A percentile compares a stretch with the other conserved stretches of the same genome.
Conservation (phyloP, 2,113 vertebrate genomes). For the Ictalurus punctatus region DNA sequence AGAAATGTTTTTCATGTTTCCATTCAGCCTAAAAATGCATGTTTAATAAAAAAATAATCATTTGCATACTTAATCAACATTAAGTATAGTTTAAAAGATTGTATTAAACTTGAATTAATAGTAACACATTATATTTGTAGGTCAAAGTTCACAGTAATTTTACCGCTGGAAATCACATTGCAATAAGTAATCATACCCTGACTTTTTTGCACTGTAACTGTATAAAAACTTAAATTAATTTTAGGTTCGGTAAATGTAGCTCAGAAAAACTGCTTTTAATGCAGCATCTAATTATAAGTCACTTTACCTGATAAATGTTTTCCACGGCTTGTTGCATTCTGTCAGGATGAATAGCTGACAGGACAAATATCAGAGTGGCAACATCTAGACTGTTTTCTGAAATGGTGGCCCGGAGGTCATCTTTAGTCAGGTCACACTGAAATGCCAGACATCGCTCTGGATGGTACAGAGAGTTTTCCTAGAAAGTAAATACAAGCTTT, state of each 20-base stretch:
- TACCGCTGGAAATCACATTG: not conserved
- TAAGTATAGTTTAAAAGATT: not conserved
- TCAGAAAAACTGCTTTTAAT: not conserved
- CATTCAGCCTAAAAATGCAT: not conserved
- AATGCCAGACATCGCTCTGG: conserved; percentile 84
- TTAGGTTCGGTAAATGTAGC: not conserved
- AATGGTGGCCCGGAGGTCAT: conserved; percentile 79
- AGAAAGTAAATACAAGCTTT: conserved; percentile 36
- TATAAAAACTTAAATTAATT: not conserved
- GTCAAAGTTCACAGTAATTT: not conserved
- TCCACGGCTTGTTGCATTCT: conserved; percentile 86
- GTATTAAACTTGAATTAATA: too few relatives aligned
- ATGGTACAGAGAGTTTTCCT: conserved; percentile 85
- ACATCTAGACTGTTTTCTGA: conserved; percentile 81
- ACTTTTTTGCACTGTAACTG: not conserved
- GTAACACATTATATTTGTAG: not conserved
- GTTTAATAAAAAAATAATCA: not conserved
- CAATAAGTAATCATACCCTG: not conserved
- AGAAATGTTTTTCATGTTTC: not conserved
- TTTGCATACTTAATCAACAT: not conserved
- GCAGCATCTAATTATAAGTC: not conserved
- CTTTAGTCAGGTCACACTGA: conserved; percentile 92
- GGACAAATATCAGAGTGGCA: conserved; percentile 88
- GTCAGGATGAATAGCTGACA: conserved; percentile 92
- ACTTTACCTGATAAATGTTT: conserved; percentile 84